These are phyloP conservation scores for Silurus aristotelis DNA, from an alignment of 2,797 vertebrate genomes.

Conservation along the genomic window DNA sequence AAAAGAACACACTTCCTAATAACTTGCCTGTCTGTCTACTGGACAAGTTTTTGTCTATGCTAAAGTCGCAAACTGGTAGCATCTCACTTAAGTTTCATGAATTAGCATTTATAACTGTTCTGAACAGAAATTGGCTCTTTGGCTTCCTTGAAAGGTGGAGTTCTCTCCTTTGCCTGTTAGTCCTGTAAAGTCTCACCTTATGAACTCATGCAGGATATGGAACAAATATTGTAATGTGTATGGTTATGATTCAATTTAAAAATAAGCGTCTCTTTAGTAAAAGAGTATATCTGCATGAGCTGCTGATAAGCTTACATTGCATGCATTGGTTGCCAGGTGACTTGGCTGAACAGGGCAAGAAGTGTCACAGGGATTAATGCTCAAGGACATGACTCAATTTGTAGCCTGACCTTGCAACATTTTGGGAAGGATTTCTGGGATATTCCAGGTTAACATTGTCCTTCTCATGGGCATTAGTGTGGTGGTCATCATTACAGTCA, in stretches of 20 bases:
- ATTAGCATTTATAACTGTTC: not conserved
- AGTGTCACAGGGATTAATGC: not conserved
- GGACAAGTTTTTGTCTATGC: not conserved
- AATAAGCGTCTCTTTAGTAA: not conserved
- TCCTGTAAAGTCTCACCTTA: not conserved
- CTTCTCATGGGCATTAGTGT: not conserved
- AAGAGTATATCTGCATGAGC: not conserved
- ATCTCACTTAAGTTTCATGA: not conserved
- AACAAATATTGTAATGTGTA: no score
- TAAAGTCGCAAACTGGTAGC: constrained; percentile 2
- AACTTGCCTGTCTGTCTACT: not conserved
- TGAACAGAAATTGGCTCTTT: not conserved
- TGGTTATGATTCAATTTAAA: not conserved
- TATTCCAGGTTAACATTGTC: not conserved
- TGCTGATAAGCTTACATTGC: not conserved
- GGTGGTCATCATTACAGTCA: not conserved
- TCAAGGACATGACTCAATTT: not conserved
- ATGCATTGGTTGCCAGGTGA: not conserved
- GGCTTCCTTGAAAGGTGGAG: not conserved
- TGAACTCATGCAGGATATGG: not conserved
- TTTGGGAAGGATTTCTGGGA: not conserved
- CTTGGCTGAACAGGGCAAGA: not conserved
- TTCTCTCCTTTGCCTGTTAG: not conserved
- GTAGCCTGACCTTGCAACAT: not conserved
- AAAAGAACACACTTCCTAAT: not conserved